These are phyloP conservation scores for Catharus ustulatus DNA, from an alignment of 2,797 vertebrate genomes.

Conservation along the genomic window DNA sequence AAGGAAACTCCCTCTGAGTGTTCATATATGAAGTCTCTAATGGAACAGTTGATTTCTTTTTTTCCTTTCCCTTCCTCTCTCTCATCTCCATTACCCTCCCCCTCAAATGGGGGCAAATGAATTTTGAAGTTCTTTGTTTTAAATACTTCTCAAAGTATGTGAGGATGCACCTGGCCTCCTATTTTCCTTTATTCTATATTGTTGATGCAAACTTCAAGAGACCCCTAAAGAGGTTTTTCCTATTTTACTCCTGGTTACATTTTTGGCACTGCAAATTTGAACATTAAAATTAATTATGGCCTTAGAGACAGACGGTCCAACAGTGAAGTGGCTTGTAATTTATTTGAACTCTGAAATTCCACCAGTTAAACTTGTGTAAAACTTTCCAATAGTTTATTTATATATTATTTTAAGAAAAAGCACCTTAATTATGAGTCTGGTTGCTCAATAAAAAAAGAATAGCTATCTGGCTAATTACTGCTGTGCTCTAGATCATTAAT, in stretches of 20 bases:
- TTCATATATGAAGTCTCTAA: background rate
- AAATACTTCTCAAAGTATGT: background rate
- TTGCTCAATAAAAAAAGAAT: constrained; percentile 18
- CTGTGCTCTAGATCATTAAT: background rate
- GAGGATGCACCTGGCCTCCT: background rate
- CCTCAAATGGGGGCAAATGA: background rate
- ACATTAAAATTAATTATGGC: constrained; percentile 27
- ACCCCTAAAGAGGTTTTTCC: background rate
- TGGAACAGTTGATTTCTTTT: background rate
- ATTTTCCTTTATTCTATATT: background rate
- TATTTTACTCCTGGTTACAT: background rate
- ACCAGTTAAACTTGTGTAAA: constrained; percentile 3
- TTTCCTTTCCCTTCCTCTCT: background rate
- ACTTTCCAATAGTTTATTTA: constrained; percentile 19
- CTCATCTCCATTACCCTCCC: background rate
- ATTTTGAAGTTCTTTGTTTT: background rate
- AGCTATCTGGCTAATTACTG: background rate
- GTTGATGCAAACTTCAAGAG: background rate
- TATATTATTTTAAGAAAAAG: constrained; percentile 3
- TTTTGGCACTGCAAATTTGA: background rate
- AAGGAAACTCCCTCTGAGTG: background rate
- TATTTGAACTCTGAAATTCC: constrained; percentile 18
- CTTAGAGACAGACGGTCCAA: background rate
- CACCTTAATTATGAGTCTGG: constrained; percentile 12
- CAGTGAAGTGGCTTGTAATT: constrained; percentile 14